A percentile compares a stretch with the other conserved stretches of the same genome.
Evolutionary conservation across 2,113 vertebrate species (phyloP).

Genomic region (Gymnogyps californianus): DNA sequence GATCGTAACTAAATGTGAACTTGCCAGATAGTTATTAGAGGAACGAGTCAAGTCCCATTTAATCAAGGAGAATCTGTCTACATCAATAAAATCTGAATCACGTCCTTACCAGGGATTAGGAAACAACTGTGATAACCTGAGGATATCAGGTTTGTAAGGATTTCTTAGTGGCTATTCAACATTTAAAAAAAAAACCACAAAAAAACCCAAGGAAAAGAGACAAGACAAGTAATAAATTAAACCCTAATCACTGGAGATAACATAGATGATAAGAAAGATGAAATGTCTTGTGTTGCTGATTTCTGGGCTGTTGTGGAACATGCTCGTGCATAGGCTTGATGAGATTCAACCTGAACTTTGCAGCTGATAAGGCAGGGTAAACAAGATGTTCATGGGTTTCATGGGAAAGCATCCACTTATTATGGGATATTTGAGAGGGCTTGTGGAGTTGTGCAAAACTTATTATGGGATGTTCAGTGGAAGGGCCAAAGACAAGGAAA

Average conservation of each 20-base stretch:
- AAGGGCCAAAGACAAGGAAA: neutral
- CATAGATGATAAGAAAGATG: neutral
- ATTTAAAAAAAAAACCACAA: neutral
- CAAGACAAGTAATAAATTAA: neutral
- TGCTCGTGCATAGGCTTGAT: neutral
- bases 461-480: neutral
- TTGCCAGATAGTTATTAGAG: neutral
- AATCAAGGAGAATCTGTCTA: neutral
- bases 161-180: neutral
- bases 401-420: neutral
- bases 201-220: neutral
- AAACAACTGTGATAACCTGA: neutral
- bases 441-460: neutral
- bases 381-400: neutral
- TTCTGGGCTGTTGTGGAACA: neutral
- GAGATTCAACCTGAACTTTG: neutral
- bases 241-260: neutral
- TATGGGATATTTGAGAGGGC: neutral
- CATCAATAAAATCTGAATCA: neutral
- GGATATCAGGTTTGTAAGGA: neutral
- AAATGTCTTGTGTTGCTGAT: neutral
- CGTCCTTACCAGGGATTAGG: neutral
- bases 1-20: fast-evolving
- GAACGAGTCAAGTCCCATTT: neutral
- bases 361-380: neutral